Evolutionary conservation across 1,140 invertebrate species (phyloP).

Genomic region (Ips typographus): DNA sequence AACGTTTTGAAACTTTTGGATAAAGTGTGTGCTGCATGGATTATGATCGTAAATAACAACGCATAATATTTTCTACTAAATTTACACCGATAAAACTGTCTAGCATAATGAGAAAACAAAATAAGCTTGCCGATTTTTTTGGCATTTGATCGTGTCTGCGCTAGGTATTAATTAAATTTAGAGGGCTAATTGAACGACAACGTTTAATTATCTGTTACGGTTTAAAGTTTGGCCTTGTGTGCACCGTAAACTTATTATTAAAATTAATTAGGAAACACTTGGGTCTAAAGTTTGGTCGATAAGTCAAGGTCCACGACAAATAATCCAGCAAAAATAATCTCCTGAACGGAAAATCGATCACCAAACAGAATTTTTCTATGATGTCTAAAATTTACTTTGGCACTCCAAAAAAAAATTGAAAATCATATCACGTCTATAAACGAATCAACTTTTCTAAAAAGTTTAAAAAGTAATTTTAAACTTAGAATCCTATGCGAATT

Average conservation of each 20-base stretch:
- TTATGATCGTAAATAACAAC: background rate
- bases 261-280: constrained; percentile 1
- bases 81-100: constrained; percentile 1
- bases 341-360: no score
- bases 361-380: no score
- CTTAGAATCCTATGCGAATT: no score
- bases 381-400: no score
- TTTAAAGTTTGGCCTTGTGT: background rate
- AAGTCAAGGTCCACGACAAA: no score
- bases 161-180: constrained; percentile 7
- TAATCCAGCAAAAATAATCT: no score
- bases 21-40: no score
- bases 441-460: no score
- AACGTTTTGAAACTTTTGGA: no score
- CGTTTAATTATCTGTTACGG: constrained; percentile 1
- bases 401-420: no score
- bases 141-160: background rate
- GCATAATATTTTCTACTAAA: background rate
- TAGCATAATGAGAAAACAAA: background rate
- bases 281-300: background rate
- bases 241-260: background rate
- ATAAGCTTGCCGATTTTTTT: constrained; percentile 3
- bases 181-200: background rate
- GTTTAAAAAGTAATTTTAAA: no score
- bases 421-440: no score